phyloP scores from a whole-genome alignment of 2,888 invertebrate species.

The Melieria omissa region DNA sequence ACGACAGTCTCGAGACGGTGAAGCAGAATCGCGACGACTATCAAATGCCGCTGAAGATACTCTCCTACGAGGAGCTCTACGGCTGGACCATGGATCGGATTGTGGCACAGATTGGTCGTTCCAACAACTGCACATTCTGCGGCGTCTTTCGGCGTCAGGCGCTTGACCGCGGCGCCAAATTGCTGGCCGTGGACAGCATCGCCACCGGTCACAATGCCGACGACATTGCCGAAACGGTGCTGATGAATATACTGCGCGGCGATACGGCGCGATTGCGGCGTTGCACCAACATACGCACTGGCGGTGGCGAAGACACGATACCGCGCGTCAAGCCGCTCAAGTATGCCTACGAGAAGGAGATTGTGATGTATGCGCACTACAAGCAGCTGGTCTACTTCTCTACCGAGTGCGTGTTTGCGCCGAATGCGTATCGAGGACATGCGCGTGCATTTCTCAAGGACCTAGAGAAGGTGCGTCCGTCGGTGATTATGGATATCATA shows the following conservation, averaged over 20 bases:
- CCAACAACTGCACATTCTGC: slow-evolving; percentile 97
- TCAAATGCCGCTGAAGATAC: slow-evolving; percentile 89
- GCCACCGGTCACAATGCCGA: slow-evolving; percentile 98
- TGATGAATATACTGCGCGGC: slow-evolving; percentile 97
- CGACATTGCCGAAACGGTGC: slow-evolving; percentile 97
- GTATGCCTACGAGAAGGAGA: slow-evolving; percentile 98
- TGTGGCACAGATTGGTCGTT: slow-evolving; percentile 84
- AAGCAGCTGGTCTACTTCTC: slow-evolving; percentile 97
- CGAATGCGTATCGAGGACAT: slow-evolving; percentile 96
- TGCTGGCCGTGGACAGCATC: slow-evolving; percentile 89
- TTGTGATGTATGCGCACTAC: slow-evolving; percentile 99
- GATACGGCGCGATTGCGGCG: slow-evolving; percentile 93
- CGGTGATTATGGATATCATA: slow-evolving; percentile 92
- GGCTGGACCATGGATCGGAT: slow-evolving; percentile 99
- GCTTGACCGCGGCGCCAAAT: slow-evolving; percentile 91
- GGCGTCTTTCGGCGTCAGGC: slow-evolving; percentile 97
- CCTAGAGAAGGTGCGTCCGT: slow-evolving; percentile 91
- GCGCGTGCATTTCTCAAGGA: slow-evolving; percentile 92
- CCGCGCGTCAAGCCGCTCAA: slow-evolving; percentile 96
- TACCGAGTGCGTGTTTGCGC: slow-evolving; percentile 98
- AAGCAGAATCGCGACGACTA: slow-evolving; percentile 95
- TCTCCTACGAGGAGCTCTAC: slow-evolving; percentile 97
- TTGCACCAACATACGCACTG: slow-evolving; percentile 89
- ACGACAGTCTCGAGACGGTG: slow-evolving; percentile 96
- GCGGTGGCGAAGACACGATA: slow-evolving; percentile 80